A percentile compares a stretch with the other conserved stretches of the same genome.
These are phyloP conservation scores for Troides aeacus DNA, from an alignment of 2,888 invertebrate genomes.

Conservation along the genomic window DNA sequence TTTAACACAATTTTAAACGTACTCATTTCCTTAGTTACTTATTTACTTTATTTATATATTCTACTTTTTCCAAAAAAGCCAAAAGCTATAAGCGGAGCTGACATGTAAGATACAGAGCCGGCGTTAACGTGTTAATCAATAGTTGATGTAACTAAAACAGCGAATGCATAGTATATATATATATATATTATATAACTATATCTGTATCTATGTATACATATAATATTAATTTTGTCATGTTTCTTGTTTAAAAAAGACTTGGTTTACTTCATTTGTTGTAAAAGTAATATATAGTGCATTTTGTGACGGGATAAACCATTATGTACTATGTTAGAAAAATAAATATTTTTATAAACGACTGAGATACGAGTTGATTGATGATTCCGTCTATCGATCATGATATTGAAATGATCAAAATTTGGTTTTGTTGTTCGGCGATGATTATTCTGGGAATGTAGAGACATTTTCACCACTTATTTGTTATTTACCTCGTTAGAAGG, in stretches of 20 bases:
- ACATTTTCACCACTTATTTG: not conserved
- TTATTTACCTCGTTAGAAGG: not conserved
- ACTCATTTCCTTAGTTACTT: no score
- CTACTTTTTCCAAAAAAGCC: no score
- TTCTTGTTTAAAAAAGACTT: conserved; percentile 40
- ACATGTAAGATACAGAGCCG: no score
- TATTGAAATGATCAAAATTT: conserved; percentile 12
- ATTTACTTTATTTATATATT: no score
- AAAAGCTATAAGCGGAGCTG: no score
- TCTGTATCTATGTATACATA: conserved; percentile 7
- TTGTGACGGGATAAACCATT: conserved; percentile 9
- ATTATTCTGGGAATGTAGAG: not conserved
- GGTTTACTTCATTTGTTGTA: conserved; percentile 34
- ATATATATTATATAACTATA: no score
- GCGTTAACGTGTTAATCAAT: conserved; percentile 38
- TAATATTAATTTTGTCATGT: conserved; percentile 35
- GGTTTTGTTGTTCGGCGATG: not conserved
- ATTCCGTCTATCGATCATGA: conserved; percentile 29
- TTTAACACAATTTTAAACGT: no score
- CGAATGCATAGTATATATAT: conserved; percentile 37
- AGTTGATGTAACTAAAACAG: conserved; percentile 44
- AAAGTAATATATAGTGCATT: conserved; percentile 24
- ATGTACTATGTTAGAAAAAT: conserved; percentile 21
- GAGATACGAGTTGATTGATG: conserved; percentile 29
- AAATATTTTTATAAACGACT: conserved; percentile 35